Base-by-base conservation (phyloP, 1,140 invertebrate genomes). In the Pseudomyrmex concolor region DNA sequence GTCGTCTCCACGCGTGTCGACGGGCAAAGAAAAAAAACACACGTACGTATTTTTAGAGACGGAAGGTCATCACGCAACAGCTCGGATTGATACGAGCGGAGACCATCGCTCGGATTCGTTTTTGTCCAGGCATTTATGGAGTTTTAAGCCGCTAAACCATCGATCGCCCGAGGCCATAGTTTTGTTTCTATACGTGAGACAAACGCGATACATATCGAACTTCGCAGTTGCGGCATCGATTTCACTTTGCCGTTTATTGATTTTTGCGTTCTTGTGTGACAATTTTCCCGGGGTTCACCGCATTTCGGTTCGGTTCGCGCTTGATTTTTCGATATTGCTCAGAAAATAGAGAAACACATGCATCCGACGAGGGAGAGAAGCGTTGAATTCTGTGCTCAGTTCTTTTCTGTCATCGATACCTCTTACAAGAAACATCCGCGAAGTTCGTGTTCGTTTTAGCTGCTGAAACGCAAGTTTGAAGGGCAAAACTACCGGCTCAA, bases 71-170 rank as follows among this genome's bases (percentile, higher is more conserved):
- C 12, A 62, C 15, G 72, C 54, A 82, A 83, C 80, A 83, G 76
- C 59, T 73, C 60, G 84, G 89, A 89, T 89, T 85, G 84, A 84
- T 82, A 76, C 84, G 85, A 80, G 85, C 70, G 81, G 73, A 87
- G 87, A 89, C 85, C 5, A 34, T 85, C 74, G 77, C 84, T 89
- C 78, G 88, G 89, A 77, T 73, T 84, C 64, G 66, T 73, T 62
- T 51, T 64, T 34, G 34, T 34, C 34, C 34, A 34, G 34, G 34
- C 34, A 62, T 72, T 88, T 74, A 64, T 76, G 66, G 60, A 86
- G 81, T 82, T 86, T 88, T 86, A 83, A 81, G 83, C 83, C 76
- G 57, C 64, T 63, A 86, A 83, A 88, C 77, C 83, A 74, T 73
- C 72, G 62, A 68, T 77, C 5, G 83, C 60, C 70, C 62, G 51